A percentile compares a stretch with the other conserved stretches of the same genome.
phyloP scores from a whole-genome alignment of 2,888 invertebrate species.

The Eupithecia subumbrata region DNA sequence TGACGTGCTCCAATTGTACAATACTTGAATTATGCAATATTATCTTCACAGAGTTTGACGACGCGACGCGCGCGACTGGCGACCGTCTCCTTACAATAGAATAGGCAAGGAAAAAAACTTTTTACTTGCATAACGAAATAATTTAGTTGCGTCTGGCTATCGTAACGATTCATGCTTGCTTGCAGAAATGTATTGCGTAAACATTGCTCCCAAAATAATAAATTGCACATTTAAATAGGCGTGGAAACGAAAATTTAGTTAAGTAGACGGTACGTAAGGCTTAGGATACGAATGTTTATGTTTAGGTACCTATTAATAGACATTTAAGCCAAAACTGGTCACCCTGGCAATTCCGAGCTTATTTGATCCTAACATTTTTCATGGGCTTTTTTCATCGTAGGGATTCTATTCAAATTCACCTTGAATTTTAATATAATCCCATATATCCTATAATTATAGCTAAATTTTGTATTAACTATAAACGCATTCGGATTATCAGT shows the following conservation, averaged over 20 bases:
- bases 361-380: too few relatives aligned
- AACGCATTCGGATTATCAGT: too few relatives aligned
- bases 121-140: slow-evolving; percentile 20
- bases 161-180: slow-evolving; percentile 3
- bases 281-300: background rate
- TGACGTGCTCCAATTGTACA: slow-evolving; percentile 1
- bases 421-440: background rate
- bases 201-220: background rate
- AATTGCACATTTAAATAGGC: background rate
- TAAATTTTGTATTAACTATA: too few relatives aligned
- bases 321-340: too few relatives aligned
- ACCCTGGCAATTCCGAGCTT: too few relatives aligned
- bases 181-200: slow-evolving; percentile 3
- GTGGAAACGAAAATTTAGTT: background rate
- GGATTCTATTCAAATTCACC: too few relatives aligned
- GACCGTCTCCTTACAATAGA: slow-evolving; percentile 20
- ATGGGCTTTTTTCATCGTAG: too few relatives aligned
- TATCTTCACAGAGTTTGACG: slow-evolving; percentile 25
- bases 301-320: background rate
- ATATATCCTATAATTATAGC: too few relatives aligned
- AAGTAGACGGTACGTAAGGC: background rate
- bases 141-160: slow-evolving; percentile 7
- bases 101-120: slow-evolving; percentile 16
- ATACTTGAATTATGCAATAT: slow-evolving; percentile 9
- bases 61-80: slow-evolving; percentile 17